Base-by-base conservation (phyloP, 1,140 invertebrate genomes). In the Neuroterus valhalla region DNA sequence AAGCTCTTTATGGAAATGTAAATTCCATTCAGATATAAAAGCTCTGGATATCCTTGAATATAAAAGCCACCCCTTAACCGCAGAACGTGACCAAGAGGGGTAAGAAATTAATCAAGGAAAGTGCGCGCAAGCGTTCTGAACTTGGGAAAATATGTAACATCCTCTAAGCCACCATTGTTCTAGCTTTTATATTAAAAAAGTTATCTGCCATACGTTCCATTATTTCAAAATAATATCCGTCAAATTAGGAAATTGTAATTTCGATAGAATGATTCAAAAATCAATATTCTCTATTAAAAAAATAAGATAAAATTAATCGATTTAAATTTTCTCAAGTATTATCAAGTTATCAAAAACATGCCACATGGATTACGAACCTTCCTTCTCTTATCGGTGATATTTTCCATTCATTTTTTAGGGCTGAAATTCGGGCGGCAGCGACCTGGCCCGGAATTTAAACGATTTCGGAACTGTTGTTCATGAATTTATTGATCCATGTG, bases 61-160 rank as follows among this genome's bases (percentile, higher is more conserved):
- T 31, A 62, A 62, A 11, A 62, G 31, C 31, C 14, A 26, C 21
- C 23, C 55, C n/a, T n/a, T 26, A 62, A 62, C 19, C 3, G 21
- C 11, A 50, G 21, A 50, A 50, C 48, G 52, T 62, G 26, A 62
- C 55, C 11, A 26, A 62, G 26, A 55, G 31, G 21, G 14, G 55
- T 4, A 55, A 55, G 23, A 55, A 62, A 62, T 62, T 62, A 62
- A 62, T 62, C 55, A 62, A 62, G 55, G 31, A 23, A 62, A 62
- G 31, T 62, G 55, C 55, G 55, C 55, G 55, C 55, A 62, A 26
- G 55, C 55, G 55, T 62, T 62, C 55, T 55, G 14, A 55, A 17
- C 44, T 48, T 48, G 2, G 23, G 31, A 62, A 31, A 62, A 62
- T 55, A 55, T 48, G 31, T 26, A 31, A 23, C 26, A 62, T 12